Evolutionary conservation across 2,888 invertebrate species (phyloP).

Genomic region (Gastrophysa polygoni): DNA sequence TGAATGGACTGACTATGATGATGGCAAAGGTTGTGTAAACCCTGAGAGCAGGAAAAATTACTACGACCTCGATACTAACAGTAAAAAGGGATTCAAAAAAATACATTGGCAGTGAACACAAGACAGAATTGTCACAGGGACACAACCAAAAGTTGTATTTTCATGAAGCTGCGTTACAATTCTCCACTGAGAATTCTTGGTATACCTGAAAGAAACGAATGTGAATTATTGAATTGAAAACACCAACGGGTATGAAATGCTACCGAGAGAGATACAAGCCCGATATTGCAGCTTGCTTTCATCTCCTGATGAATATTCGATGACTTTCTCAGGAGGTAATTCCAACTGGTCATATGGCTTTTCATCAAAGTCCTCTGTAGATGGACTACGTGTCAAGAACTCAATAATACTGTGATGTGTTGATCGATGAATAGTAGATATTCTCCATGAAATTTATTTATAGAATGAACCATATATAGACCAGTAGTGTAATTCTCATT

Average conservation of each 20-base stretch:
- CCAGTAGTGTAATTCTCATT: too few relatives aligned
- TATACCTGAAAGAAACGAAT: too few relatives aligned
- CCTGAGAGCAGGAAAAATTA: neutral
- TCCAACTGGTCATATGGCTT: slow-evolving; percentile 40
- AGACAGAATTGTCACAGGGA: too few relatives aligned
- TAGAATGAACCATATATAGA: too few relatives aligned
- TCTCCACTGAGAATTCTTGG: too few relatives aligned
- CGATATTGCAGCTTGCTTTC: slow-evolving; percentile 39
- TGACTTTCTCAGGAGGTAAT: slow-evolving; percentile 48
- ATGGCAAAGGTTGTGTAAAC: neutral
- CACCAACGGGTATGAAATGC: neutral
- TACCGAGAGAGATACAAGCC: neutral
- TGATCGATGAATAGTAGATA: too few relatives aligned
- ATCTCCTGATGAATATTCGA: slow-evolving; percentile 54
- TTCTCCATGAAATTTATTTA: too few relatives aligned
- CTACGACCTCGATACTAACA: neutral
- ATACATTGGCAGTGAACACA: neutral
- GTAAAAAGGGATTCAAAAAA: neutral
- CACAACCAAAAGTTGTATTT: too few relatives aligned
- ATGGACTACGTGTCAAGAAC: neutral
- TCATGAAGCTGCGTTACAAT: too few relatives aligned
- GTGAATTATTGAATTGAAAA: neutral
- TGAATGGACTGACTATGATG: neutral
- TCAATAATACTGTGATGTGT: neutral
- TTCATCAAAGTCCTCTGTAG: slow-evolving; percentile 20